These are phyloP conservation scores for Anguilla anguilla DNA, from an alignment of 2,797 vertebrate species.

Conservation along the genomic window DNA sequence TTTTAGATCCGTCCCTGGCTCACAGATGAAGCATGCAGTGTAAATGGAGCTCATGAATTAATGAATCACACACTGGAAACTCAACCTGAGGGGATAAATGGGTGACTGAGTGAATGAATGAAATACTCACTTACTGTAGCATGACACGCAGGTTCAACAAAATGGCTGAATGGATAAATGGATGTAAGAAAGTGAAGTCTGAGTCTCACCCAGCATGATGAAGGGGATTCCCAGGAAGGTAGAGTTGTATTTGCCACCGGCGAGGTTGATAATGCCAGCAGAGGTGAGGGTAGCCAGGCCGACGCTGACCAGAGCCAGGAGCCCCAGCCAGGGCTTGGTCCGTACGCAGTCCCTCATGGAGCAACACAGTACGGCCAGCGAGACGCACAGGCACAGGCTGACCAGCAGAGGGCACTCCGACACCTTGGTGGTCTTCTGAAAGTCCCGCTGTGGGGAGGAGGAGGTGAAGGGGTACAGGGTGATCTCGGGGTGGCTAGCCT, in stretches of 20 bases:
- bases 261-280: slow-evolving; percentile 97
- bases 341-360: slow-evolving; percentile 99
- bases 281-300: slow-evolving; percentile 93
- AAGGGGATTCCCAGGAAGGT: slow-evolving; percentile 98
- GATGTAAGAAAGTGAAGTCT: background rate
- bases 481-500: slow-evolving; percentile 83
- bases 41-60: background rate
- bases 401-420: slow-evolving; percentile 89
- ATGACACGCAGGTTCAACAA: background rate
- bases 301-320: slow-evolving; percentile 91
- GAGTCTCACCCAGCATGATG: slow-evolving; percentile 86
- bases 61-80: background rate
- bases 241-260: slow-evolving; percentile 97
- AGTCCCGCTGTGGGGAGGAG: slow-evolving; percentile 93
- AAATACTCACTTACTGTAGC: background rate
- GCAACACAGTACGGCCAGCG: slow-evolving; percentile 91
- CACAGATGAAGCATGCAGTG: background rate
- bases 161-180: background rate
- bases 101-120: background rate
- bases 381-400: slow-evolving; percentile 85
- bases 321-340: slow-evolving; percentile 96
- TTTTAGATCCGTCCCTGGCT: background rate
- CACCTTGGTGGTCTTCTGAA: slow-evolving; percentile 93
- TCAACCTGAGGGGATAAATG: background rate
- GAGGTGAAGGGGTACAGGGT: slow-evolving; percentile 93